A percentile compares a stretch with the other conserved stretches of the same genome.
Conservation (phyloP, 2,113 vertebrate species). For the Cisticola juncidis region DNA sequence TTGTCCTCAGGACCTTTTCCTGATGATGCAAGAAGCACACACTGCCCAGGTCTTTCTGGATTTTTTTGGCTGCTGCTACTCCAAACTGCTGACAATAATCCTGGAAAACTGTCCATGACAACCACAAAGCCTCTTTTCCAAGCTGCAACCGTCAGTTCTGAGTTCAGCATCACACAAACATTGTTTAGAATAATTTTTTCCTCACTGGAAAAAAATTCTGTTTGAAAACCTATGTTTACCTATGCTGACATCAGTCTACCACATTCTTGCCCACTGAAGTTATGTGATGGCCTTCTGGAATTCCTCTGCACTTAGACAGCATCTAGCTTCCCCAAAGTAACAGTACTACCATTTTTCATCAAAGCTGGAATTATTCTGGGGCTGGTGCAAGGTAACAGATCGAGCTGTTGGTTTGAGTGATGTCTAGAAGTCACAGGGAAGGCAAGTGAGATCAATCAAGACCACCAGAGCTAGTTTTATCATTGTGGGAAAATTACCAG, state of each 20-base stretch:
- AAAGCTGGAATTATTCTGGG: neutral
- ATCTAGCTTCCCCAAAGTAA: neutral
- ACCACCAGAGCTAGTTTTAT: neutral
- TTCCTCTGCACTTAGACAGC: neutral
- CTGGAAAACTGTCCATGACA: neutral
- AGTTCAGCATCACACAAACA: neutral
- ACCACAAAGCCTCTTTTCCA: neutral
- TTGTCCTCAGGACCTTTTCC: neutral
- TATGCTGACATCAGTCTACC: neutral
- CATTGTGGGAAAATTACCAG: neutral
- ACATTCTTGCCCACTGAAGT: neutral
- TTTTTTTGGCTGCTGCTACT: neutral
- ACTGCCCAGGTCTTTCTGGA: neutral
- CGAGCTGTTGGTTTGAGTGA: neutral
- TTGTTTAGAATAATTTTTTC: neutral
- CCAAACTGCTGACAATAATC: neutral
- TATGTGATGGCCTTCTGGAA: neutral
- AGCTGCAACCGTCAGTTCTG: neutral
- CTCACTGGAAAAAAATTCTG: neutral
- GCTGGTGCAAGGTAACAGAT: neutral
- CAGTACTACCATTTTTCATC: neutral
- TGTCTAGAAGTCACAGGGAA: neutral
- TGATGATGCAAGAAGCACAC: neutral
- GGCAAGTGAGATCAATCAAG: neutral
- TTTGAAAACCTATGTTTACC: slow-evolving; percentile 11